phyloP scores from a whole-genome alignment of 1,140 invertebrate species.

The Diabrotica virgifera region DNA sequence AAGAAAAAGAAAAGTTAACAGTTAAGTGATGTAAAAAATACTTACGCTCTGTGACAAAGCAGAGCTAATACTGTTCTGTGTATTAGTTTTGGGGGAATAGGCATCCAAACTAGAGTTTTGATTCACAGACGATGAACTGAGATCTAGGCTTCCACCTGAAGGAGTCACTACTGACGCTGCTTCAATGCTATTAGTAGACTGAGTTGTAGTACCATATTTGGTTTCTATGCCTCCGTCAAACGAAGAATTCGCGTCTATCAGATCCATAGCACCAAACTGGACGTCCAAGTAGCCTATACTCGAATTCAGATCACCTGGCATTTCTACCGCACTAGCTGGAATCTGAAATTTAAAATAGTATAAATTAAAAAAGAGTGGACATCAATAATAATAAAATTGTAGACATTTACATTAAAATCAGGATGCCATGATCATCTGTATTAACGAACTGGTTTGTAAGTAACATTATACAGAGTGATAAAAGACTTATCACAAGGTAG shows the following conservation, averaged over 20 bases:
- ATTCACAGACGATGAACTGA: conserved; percentile 30
- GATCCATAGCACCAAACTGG: conserved; percentile 90
- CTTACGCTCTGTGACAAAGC: conserved; percentile 47
- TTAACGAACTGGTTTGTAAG: background rate
- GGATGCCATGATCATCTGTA: conserved; percentile 19
- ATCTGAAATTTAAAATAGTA: conserved; percentile 58
- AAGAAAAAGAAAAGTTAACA: too few species aligned
- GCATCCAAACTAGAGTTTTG: conserved; percentile 37
- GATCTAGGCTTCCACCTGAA: conserved; percentile 33
- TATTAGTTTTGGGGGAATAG: conserved; percentile 40
- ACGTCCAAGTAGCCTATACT: conserved; percentile 81
- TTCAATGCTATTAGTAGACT: conserved; percentile 20
- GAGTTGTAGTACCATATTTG: conserved; percentile 30
- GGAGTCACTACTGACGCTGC: conserved; percentile 26
- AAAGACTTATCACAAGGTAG: conserved; percentile 19
- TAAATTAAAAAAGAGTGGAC: background rate
- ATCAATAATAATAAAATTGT: background rate
- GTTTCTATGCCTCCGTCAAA: conserved; percentile 56
- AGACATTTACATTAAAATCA: conserved; percentile 15
- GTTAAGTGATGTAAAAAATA: conserved; percentile 3
- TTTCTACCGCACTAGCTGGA: conserved; percentile 89
- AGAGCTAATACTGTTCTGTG: conserved; percentile 48
- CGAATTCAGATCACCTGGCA: conserved; percentile 81
- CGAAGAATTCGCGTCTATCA: conserved; percentile 64
- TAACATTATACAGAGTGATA: conserved; percentile 9